Percentiles rank a stretch among this genome's conserved stretches.
Conservation (phyloP, 2,113 vertebrate genomes). For the Desmodus rotundus region DNA sequence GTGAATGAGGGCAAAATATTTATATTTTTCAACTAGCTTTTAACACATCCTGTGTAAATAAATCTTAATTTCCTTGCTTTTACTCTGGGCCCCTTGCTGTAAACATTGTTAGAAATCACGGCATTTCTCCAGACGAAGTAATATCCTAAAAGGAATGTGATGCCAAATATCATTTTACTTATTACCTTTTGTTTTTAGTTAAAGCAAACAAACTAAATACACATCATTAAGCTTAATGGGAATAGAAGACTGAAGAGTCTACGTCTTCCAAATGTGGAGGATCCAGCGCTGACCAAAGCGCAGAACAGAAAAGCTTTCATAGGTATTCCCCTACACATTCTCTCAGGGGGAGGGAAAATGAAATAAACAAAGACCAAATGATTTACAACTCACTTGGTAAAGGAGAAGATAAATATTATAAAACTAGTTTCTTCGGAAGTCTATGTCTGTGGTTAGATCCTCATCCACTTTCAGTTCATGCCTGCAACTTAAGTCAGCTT, state of each 20-base stretch:
- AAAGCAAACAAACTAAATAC: neutral
- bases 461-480: neutral
- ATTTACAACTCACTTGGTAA: neutral
- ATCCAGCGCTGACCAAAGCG: neutral
- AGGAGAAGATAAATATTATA: neutral
- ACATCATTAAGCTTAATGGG: neutral
- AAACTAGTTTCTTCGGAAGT: neutral
- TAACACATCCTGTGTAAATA: neutral
- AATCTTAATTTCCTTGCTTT: neutral
- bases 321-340: neutral
- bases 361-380: neutral
- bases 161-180: neutral
- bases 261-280: neutral
- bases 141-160: neutral
- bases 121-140: neutral
- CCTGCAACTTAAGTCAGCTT: neutral
- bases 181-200: neutral
- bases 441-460: neutral
- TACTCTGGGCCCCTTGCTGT: neutral
- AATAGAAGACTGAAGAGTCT: neutral
- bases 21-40: neutral
- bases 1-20: neutral
- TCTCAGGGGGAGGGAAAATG: neutral
- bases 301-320: neutral
- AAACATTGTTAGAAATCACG: neutral